A percentile compares a stretch with the other conserved stretches of the same genome.
These are phyloP conservation scores for Sarotherodon lohbergeri DNA, from an alignment of 2,113 vertebrate species.

Conservation along the genomic window DNA sequence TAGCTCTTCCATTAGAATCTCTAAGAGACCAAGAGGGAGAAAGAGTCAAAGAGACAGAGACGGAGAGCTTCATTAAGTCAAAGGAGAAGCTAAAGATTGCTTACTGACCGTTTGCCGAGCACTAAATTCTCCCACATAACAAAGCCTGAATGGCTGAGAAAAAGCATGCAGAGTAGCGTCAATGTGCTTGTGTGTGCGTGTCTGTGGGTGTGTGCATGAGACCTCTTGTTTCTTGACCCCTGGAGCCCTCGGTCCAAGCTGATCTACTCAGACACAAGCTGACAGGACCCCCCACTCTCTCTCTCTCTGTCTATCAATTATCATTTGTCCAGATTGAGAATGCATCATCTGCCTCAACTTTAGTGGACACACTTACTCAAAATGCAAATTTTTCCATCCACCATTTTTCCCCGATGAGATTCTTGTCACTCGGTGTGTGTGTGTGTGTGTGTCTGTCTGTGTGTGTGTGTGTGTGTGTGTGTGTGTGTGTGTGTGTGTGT, in stretches of 20 bases:
- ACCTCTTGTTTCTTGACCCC: conserved; percentile 70
- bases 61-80: conserved; percentile 57
- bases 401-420: conserved; percentile 34
- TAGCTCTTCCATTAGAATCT: not conserved
- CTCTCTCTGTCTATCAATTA: conserved; percentile 35
- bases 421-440: conserved; percentile 21
- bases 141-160: conserved; percentile 69
- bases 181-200: not conserved
- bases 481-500: not conserved
- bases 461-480: not conserved
- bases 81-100: conserved; percentile 39
- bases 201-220: conserved; percentile 1
- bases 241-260: conserved; percentile 45
- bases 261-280: conserved; percentile 53
- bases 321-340: conserved; percentile 48
- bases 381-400: conserved; percentile 35
- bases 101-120: conserved; percentile 60
- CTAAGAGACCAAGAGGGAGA: not conserved
- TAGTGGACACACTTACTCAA: conserved; percentile 45
- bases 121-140: conserved; percentile 71
- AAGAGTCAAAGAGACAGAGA: not conserved
- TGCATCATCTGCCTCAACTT: conserved; percentile 47
- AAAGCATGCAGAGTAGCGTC: conserved; percentile 31
- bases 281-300: conserved; percentile 68
- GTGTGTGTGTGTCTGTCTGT: not conserved